A percentile compares a stretch with the other conserved stretches of the same genome.
Evolutionary conservation across 2,797 vertebrate species (phyloP).

Genomic region (Hydrophis major): DNA sequence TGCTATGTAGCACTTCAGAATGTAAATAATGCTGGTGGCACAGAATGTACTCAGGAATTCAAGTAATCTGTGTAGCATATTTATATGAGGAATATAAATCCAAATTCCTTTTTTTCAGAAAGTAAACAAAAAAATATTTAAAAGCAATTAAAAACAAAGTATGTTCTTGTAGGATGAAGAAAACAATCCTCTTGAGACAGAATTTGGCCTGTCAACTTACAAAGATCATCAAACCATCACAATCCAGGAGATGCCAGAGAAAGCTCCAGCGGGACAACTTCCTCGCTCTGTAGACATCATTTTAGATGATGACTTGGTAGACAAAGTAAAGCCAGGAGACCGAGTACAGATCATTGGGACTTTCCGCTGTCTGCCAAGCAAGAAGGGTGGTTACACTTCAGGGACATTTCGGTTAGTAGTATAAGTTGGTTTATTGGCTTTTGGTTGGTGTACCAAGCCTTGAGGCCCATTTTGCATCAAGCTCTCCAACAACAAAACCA

Average conservation of each 20-base stretch:
- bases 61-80: neutral
- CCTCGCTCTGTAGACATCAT: constrained; percentile 94
- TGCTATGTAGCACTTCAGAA: neutral
- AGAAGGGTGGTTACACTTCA: constrained; percentile 93
- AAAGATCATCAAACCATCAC: constrained; percentile 97
- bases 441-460: neutral
- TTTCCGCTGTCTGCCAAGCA: constrained; percentile 92
- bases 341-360: constrained; percentile 91
- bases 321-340: constrained; percentile 90
- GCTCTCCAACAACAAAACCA: neutral
- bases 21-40: neutral
- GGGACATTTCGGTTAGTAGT: constrained; percentile 88
- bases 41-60: rapidly evolving
- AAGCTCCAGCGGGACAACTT: constrained; percentile 93
- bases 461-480: neutral
- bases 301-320: constrained; percentile 94
- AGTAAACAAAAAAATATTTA: neutral
- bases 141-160: neutral
- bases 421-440: neutral
- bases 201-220: constrained; percentile 91
- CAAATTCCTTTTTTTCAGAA: neutral
- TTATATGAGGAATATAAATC: neutral
- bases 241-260: constrained; percentile 99
- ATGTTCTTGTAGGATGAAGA: constrained; percentile 85
- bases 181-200: constrained; percentile 95